Percentiles rank a stretch among this genome's conserved stretches.
Conservation (phyloP, 2,113 vertebrate species). For the Dipodomys merriami region DNA sequence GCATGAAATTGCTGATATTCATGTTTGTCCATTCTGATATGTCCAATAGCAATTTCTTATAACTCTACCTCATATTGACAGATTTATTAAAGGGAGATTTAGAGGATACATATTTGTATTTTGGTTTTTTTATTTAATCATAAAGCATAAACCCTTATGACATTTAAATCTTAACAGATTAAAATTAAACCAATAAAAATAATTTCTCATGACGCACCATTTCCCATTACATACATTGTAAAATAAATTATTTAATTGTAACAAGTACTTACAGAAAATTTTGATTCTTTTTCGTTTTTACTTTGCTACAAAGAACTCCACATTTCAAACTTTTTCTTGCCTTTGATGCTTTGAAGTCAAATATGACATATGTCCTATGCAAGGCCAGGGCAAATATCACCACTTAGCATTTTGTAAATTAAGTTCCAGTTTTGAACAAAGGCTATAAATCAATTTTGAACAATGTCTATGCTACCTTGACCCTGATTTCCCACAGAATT, state of each 20-base stretch:
- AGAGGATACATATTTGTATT: neutral
- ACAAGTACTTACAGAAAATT: neutral
- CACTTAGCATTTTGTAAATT: slow-evolving; percentile 39
- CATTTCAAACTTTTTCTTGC: neutral
- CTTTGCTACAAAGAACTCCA: neutral
- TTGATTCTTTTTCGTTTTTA: neutral
- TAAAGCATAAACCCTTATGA: neutral
- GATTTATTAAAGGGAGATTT: neutral
- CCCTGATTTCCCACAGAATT: slow-evolving; percentile 3
- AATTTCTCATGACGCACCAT: neutral
- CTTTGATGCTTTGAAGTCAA: neutral
- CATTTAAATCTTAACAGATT: neutral
- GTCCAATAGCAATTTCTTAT: neutral
- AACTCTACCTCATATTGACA: neutral
- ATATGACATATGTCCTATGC: neutral
- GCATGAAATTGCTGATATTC: neutral
- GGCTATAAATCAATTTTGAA: neutral
- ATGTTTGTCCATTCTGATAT: neutral
- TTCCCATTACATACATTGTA: neutral
- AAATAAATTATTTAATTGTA: slow-evolving; percentile 11
- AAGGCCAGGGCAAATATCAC: neutral
- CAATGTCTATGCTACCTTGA: neutral
- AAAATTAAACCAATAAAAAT: neutral
- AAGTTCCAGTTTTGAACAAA: slow-evolving; percentile 11
- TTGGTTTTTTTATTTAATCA: neutral